Base-by-base conservation (phyloP, 2,113 vertebrate species). In the Sceloporus undulatus region DNA sequence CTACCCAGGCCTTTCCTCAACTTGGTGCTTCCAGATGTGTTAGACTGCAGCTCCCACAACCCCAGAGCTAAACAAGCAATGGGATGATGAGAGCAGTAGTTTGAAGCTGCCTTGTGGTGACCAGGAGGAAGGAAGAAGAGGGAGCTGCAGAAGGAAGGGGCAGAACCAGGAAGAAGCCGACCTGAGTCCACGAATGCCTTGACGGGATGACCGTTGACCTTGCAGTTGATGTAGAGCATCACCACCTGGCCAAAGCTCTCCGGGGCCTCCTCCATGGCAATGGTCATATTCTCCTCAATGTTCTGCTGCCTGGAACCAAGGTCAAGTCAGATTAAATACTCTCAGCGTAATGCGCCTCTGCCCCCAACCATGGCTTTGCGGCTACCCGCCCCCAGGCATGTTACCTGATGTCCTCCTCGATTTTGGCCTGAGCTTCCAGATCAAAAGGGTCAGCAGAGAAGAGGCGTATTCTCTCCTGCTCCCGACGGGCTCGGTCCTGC, bases 181-280 rank as follows among this genome's bases (percentile, higher is more conserved):
- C 99, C 99, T 97, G 99, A 99, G 95, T 99, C 99, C 82, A 99
- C 99, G 90, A 99, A 99, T 92, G 99, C 99, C 95, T 99, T 99
- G 92, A 99, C 99, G 2, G 99, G 99, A 86, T 99, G 98, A 79
- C 99, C 99, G 0, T 99, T 99, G 95, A 99, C 98, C 97, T 97
- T 99, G 97, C 99, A 99, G 97, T 99, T 99, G 92, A 99, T 99
- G 92, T 99, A 99, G 82, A 99, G 98, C 99, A 99, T 99, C 90
- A 99, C 99, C 92, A 99, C 99, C 95, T 99, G 99, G 83, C 99
- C 99, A 92, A 99, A 99, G 93, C 99, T 99, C 95, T 99, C 99
- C 0, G 99, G 99, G 1, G 99, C 98, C 94, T 99, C 99, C 92
- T 99, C 99, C 99, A 99, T 99, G 0, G 99, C 99, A 95, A 99